Evolutionary conservation across 1,140 invertebrate genomes (phyloP), one percentile per base, ranked within the genome.

Genomic region (Coelopa frigida): DNA sequence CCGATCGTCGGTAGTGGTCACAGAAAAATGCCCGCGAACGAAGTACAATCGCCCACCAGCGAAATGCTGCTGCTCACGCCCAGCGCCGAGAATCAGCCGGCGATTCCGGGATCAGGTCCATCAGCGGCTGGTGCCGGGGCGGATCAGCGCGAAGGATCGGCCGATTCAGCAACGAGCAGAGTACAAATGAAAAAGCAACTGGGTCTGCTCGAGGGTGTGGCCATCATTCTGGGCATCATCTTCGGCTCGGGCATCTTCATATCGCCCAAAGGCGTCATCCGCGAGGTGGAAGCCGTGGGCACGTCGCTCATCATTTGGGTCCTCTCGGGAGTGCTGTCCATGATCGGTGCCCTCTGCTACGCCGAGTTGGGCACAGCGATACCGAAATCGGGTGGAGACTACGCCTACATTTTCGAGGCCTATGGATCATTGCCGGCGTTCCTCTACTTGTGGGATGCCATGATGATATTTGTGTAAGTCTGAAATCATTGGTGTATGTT

Each of bases 241-340:
- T 85, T 92, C 57, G 90, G 90, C 3, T 89, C 87, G 40, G 88
- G 88, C 69, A 98, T 98, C 58, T 98, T 98, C 70, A 87, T 98
- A 32, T 93, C 93, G 1, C 95, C 95, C 1, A 93, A 89, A 71
- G 95, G 94, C 52, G 91, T 98, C 5, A 76, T 98, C 6, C 66
- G 78, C 51, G 81, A 94, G 71, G 84, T 90, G 1, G 87, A 89
- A 4, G 93, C 91, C 31, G 81, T 91, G 12, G 90, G 90, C 39
- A 75, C 88, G 18, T 87, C 91, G 0, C 71, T 98, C 4, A 66
- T 89, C n/a, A 79, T 98, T 24, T 98, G 94, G 94, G 72, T 84
- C 0, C 58, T 85, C 0, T 95, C 89, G 61, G 94, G 94, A 7
- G 55, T 89, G 4, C 68, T 94, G 15, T 89, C 88, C 0, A 84